These are phyloP conservation scores for Bombycilla garrulus DNA, from an alignment of 2,113 vertebrate genomes.

Conservation along the genomic window DNA sequence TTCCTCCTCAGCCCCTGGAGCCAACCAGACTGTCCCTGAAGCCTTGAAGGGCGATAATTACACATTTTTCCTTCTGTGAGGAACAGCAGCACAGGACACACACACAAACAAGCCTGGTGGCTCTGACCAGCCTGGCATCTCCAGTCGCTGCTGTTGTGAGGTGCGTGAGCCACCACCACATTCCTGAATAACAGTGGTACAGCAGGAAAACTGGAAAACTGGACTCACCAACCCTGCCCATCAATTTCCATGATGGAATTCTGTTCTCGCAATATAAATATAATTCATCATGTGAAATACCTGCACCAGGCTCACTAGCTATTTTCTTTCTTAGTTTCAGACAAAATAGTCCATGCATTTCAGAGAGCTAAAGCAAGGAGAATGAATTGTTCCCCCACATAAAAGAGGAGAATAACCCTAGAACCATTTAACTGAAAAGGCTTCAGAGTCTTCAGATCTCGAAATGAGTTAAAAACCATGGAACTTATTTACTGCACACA, in stretches of 20 bases:
- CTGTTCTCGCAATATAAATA: background rate
- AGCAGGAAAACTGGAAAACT: background rate
- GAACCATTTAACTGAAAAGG: background rate
- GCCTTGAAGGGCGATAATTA: background rate
- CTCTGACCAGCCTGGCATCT: background rate
- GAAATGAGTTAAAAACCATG: slow-evolving; percentile 32
- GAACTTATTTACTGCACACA: slow-evolving; percentile 47
- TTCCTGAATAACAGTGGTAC: background rate
- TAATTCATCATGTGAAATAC: background rate
- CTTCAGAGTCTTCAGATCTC: slow-evolving; percentile 14
- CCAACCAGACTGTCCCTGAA: background rate
- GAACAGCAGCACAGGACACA: background rate
- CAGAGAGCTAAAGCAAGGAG: background rate
- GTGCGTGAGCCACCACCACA: background rate
- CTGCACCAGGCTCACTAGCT: background rate
- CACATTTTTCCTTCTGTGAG: background rate
- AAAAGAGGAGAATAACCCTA: background rate
- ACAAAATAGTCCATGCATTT: background rate
- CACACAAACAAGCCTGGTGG: background rate
- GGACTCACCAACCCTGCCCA: background rate
- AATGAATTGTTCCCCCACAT: background rate
- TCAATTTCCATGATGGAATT: background rate
- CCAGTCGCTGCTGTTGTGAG: background rate
- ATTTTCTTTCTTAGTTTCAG: background rate
- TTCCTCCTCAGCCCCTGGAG: background rate